Evolutionary conservation across 1,140 invertebrate genomes (phyloP), one percentile per base, ranked within the genome.

Genomic region (Arion vulgaris): DNA sequence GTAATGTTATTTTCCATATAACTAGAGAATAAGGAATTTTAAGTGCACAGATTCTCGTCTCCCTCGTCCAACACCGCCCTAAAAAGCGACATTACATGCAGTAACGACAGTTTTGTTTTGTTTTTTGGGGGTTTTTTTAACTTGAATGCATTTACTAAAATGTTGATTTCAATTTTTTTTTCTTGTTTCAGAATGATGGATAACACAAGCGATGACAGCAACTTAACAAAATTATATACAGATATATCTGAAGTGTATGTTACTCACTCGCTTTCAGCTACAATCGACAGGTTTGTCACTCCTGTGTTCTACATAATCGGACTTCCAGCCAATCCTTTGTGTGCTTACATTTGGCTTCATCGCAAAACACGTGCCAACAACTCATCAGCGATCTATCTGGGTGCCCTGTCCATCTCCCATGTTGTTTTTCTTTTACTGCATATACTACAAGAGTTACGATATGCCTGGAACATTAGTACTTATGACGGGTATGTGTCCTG

Each of bases 351-450:
- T 73, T 92, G 91, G 91, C 81, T 90, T 5, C 83, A 87, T 28
- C 77, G 82, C 2, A 85, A 87, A 23, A 90, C 91, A 36, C 39
- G 91, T 19, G 79, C 85, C 28, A 88, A 86, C 51, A 89, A 89
- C 83, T 89, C 89, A 1, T 91, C 91, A 15, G 91, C 90, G 34
- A 88, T 90, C 62, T 92, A 92, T 82, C 87, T 92, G 5, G 88
- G 88, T n/a, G 83, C 87, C 0, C 82, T 92, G 38, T 88, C 90
- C 17, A 82, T 91, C 53, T 88, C 87, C 0, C 89, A 92, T 77
- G 79, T 88, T 23, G 73, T 88, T 17, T 90, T 91, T 69, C 85
- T 91, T 0, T 38, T 88, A 5, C 78, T 91, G 0, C 88, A 90
- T 76, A 81, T 91, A 13, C 51, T 92, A 49, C 71, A 91, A 72